A percentile compares a stretch with the other conserved stretches of the same genome.
phyloP scores from a whole-genome alignment of 2,797 vertebrate genomes.

The Ctenochaetus hawaiiensis region DNA sequence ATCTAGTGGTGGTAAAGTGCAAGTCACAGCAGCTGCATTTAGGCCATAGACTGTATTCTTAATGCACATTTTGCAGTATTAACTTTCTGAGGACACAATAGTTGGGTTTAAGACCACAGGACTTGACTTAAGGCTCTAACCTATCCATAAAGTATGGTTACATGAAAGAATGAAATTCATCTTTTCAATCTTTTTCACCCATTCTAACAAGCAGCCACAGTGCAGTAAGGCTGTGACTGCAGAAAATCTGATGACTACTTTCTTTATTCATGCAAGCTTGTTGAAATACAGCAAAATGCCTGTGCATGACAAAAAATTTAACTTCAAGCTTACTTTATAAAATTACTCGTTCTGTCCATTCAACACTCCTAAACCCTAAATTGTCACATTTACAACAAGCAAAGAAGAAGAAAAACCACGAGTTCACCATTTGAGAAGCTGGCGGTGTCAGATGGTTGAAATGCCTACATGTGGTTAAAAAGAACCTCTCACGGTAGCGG shows the following conservation, averaged over 20 bases:
- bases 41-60: not conserved
- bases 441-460: not conserved
- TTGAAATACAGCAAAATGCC: not conserved
- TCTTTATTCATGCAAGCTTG: not conserved
- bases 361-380: not conserved
- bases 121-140: not conserved
- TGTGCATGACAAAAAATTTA: not conserved
- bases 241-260: not conserved
- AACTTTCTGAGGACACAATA: not conserved
- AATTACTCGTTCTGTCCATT: not conserved
- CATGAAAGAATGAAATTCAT: not conserved
- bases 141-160: not conserved
- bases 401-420: not conserved
- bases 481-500: not conserved
- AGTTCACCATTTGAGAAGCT: not conserved
- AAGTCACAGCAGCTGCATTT: not conserved
- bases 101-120: not conserved
- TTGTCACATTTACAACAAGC: not conserved
- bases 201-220: not conserved
- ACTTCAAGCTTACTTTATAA: not conserved
- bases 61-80: not conserved
- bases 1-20: conserved; percentile 15
- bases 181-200: not conserved
- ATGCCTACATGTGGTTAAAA: not conserved
- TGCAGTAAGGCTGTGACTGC: not conserved